Evolutionary conservation across 2,888 invertebrate genomes (phyloP).

Genomic region (Clanis bilineata): DNA sequence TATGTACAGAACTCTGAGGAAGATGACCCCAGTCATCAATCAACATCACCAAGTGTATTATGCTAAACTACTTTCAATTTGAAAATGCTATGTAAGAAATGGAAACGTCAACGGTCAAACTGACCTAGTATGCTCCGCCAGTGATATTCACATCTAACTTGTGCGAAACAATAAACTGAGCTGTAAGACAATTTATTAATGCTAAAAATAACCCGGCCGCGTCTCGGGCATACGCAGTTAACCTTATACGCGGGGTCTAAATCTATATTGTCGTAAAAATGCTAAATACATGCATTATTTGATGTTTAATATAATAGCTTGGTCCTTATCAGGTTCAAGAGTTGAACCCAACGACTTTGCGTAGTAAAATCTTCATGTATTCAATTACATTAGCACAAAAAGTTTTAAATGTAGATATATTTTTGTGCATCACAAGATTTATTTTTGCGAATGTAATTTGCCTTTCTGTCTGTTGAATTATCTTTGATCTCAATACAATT

Average conservation of each 20-base stretch:
- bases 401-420: background rate
- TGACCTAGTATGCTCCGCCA: constrained; percentile 56
- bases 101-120: constrained; percentile 49
- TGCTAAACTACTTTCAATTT: background rate
- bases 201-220: constrained; percentile 78
- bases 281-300: constrained; percentile 15
- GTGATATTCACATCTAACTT: constrained; percentile 47
- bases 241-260: constrained; percentile 71
- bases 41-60: background rate
- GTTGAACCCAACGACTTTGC: background rate
- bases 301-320: background rate
- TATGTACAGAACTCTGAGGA: too few species aligned
- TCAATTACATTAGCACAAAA: background rate
- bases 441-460: background rate
- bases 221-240: constrained; percentile 75
- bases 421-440: background rate
- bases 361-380: background rate
- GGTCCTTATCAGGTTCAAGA: background rate
- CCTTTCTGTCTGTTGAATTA: background rate
- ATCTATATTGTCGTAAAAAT: constrained; percentile 52
- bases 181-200: constrained; percentile 80
- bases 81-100: constrained; percentile 39
- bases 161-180: constrained; percentile 75
- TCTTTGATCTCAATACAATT: background rate
- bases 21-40: background rate